A percentile compares a stretch with the other conserved stretches of the same genome.
Conservation (phyloP, 1,140 invertebrate species). For the Solenopsis fugax region DNA sequence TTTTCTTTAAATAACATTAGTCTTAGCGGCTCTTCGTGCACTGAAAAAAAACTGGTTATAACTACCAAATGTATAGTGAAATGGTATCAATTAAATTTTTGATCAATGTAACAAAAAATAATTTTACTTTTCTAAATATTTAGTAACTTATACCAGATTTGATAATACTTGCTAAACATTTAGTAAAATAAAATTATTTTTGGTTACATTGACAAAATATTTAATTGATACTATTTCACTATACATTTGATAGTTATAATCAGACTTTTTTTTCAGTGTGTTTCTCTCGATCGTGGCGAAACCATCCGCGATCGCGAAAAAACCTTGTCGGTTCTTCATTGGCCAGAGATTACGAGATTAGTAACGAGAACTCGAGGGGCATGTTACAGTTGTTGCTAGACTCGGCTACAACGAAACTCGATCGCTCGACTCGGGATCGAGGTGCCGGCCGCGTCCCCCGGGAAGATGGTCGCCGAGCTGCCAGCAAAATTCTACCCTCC, state of each 20-base stretch:
- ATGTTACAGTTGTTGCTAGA: slow-evolving; percentile 71
- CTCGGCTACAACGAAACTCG: slow-evolving; percentile 77
- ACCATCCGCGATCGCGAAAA: not conserved
- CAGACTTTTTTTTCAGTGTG: no score
- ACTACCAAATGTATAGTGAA: no score
- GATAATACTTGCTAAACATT: no score
- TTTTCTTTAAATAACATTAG: not conserved
- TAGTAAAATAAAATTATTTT: no score
- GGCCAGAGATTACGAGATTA: slow-evolving; percentile 77
- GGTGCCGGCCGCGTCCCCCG: slow-evolving; percentile 81
- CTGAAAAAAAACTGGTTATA: no score
- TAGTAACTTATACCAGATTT: no score
- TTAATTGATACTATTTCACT: no score
- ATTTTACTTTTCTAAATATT: no score
- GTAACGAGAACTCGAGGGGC: slow-evolving; percentile 73
- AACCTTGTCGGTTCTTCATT: slow-evolving; percentile 63
- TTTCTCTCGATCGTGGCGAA: slow-evolving; percentile 11
- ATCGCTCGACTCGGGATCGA: slow-evolving; percentile 80
- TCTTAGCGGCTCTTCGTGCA: not conserved
- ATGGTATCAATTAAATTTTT: no score
- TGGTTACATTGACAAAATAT: no score
- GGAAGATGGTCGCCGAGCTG: slow-evolving; percentile 79
- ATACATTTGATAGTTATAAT: no score
- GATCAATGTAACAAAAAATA: no score
- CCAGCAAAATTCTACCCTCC: slow-evolving; percentile 77